Conservation (phyloP, 2,113 vertebrate genomes). For the Coreoperca whiteheadi region DNA sequence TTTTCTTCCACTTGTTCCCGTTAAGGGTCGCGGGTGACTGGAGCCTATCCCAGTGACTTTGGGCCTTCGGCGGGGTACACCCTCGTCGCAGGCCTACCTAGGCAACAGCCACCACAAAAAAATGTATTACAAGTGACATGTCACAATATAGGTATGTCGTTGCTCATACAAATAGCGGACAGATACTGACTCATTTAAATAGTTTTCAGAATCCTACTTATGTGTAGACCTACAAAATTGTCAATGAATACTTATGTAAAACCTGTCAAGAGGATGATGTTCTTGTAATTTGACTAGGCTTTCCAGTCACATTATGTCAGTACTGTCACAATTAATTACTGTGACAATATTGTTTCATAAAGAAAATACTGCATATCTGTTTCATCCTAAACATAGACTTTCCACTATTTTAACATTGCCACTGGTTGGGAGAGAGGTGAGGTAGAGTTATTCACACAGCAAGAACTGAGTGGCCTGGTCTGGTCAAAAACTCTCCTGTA, state of each 20-base stretch:
- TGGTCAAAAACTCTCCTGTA: constrained; percentile 2
- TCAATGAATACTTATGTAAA: background rate
- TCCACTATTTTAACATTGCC: background rate
- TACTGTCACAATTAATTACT: background rate
- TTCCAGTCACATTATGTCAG: background rate
- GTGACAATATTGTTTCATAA: background rate
- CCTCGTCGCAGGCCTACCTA: too few relatives aligned
- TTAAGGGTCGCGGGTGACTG: too few relatives aligned
- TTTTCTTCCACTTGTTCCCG: too few relatives aligned
- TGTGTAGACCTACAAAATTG: background rate
- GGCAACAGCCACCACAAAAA: background rate
- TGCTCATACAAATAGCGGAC: background rate
- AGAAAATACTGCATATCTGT: background rate
- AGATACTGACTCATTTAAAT: background rate
- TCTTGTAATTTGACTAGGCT: background rate
- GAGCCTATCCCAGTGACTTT: too few relatives aligned
- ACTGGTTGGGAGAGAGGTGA: constrained; percentile 35
- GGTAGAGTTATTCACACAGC: constrained; percentile 20
- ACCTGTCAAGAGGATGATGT: background rate
- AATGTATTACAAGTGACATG: background rate
- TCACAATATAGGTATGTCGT: background rate
- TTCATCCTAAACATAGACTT: background rate
- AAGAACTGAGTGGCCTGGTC: constrained; percentile 49
- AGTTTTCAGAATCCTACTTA: background rate
- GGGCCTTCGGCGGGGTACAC: too few relatives aligned